phyloP scores from a whole-genome alignment of 2,113 vertebrate species.

The Lipophrys pholis region DNA sequence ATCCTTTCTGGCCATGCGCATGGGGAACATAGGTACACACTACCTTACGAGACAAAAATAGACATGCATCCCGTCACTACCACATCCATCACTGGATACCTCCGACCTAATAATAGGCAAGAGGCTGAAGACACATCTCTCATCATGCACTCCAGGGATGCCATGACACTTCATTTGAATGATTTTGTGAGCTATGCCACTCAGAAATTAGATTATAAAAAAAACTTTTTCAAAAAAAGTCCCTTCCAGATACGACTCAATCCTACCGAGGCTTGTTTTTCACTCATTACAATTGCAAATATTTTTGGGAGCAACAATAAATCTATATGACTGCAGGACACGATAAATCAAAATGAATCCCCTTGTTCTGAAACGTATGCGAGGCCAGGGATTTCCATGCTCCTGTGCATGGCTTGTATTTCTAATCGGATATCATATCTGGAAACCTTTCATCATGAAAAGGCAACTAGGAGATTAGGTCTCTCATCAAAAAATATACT shows the following conservation, averaged over 20 bases:
- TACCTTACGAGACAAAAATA: slow-evolving; percentile 48
- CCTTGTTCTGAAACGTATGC: slow-evolving; percentile 5
- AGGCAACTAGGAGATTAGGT: slow-evolving; percentile 52
- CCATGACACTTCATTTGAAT: slow-evolving; percentile 23
- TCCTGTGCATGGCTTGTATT: slow-evolving; percentile 17
- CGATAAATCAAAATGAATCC: slow-evolving; percentile 53
- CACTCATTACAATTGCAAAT: slow-evolving; percentile 51
- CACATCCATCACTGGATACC: slow-evolving; percentile 41
- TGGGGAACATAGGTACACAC: slow-evolving; percentile 33
- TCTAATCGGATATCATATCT: slow-evolving; percentile 59
- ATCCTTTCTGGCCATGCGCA: slow-evolving; percentile 38
- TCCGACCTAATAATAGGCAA: slow-evolving; percentile 44
- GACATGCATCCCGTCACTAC: slow-evolving; percentile 44
- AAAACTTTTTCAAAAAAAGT: background rate
- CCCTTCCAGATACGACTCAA: slow-evolving; percentile 12
- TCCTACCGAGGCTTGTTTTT: slow-evolving; percentile 34
- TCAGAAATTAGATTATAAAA: slow-evolving; percentile 29
- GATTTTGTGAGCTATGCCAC: slow-evolving; percentile 16
- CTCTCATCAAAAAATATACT: slow-evolving; percentile 35
- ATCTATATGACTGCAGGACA: slow-evolving; percentile 32
- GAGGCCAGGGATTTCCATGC: slow-evolving; percentile 8
- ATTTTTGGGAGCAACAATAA: slow-evolving; percentile 30
- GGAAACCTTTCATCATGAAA: slow-evolving; percentile 60
- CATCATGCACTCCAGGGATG: slow-evolving; percentile 18
- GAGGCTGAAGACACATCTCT: slow-evolving; percentile 15